phyloP scores from a whole-genome alignment of 1,140 invertebrate genomes.

The Aphelenchoides fujianensis region DNA sequence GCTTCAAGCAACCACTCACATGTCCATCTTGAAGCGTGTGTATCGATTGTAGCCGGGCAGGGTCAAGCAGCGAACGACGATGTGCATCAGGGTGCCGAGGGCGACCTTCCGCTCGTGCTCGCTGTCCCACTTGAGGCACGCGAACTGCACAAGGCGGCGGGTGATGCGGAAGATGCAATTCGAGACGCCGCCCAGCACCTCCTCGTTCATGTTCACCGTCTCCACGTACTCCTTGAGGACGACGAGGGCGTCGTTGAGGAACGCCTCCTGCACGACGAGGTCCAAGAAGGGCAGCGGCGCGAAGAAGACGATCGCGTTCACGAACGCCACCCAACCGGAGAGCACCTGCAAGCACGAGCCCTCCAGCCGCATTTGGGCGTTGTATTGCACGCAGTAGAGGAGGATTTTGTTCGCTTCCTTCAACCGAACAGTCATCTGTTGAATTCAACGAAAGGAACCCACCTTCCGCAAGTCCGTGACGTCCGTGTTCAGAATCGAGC shows the following conservation, averaged over 20 bases:
- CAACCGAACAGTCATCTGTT: neutral
- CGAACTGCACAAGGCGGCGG: conserved; percentile 1
- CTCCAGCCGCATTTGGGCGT: conserved; percentile 7
- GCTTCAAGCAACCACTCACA: too few species aligned
- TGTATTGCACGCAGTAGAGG: conserved; percentile 19
- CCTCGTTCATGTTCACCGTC: conserved; percentile 9
- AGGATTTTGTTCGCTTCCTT: conserved; percentile 17
- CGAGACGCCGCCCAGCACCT: conserved; percentile 14
- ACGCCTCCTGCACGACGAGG: neutral
- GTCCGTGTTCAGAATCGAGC: conserved; percentile 1
- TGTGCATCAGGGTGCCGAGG: neutral
- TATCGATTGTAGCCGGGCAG: conserved; percentile 17
- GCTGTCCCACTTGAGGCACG: neutral
- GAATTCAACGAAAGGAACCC: neutral
- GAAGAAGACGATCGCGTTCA: conserved; percentile 11
- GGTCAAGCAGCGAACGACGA: neutral
- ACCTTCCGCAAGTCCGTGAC: conserved; percentile 4
- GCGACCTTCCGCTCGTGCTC: conserved; percentile 13
- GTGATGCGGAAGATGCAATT: conserved; percentile 9
- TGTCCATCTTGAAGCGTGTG: conserved; percentile 22
- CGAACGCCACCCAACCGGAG: conserved; percentile 12
- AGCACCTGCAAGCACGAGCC: conserved; percentile 18
- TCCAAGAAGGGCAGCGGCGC: conserved; percentile 14
- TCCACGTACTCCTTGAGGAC: conserved; percentile 16
- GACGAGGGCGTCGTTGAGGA: conserved; percentile 5